Evolutionary conservation across 92 coral and sea anemone genomes (phyloP), one percentile per base, ranked within the genome.

Genomic region (Epizoanthus fatuus): DNA sequence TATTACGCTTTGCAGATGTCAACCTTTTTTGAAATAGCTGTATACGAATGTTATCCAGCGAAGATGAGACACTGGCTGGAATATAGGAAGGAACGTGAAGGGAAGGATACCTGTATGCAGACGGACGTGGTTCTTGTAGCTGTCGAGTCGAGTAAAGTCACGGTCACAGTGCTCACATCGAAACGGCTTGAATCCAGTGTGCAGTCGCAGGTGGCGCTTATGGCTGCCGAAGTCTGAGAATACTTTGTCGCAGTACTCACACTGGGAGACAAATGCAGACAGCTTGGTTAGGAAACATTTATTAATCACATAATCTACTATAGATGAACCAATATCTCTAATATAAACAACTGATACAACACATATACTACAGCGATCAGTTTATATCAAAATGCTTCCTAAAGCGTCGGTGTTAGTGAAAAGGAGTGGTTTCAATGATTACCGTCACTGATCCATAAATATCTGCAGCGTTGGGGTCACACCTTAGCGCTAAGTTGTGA

Each of bases 141-240:
- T 96, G 86, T 96, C 99, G 71, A 96, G 94, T 29, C 99, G 90
- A 38, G 99, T 96, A 83, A 96, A 96, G 51, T 94, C 95, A 14
- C 99, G 88, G 11, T 91, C 96, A 64, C 99, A 96, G 72, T 96
- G 93, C 7, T 94, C 98, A 83, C 99, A 96, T 70, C 91, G 84
- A 72, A 96, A 96, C 1, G 99, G 99, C 82, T 94, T 94, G 69
- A 90, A 94, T 1, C 99, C 99, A 5, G 99, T 96, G 82, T 96
- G 99, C 39, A 96, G 95, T 35, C 99, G 99, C 58, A 96, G 94
- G 79, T 96, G 99, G 11, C 99, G 96, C 79, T 96, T 96, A 68
- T 96, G 99, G 51, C 99, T 96, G 17, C 99, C 99, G 79, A 96
- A 96, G 80, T 96, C 99, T 2, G 99, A 96, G 86, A 96, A 96